Evolutionary conservation across 2,113 vertebrate species (phyloP), one percentile per base, ranked within the genome.

Genomic region (Macheiramphus alcinus): DNA sequence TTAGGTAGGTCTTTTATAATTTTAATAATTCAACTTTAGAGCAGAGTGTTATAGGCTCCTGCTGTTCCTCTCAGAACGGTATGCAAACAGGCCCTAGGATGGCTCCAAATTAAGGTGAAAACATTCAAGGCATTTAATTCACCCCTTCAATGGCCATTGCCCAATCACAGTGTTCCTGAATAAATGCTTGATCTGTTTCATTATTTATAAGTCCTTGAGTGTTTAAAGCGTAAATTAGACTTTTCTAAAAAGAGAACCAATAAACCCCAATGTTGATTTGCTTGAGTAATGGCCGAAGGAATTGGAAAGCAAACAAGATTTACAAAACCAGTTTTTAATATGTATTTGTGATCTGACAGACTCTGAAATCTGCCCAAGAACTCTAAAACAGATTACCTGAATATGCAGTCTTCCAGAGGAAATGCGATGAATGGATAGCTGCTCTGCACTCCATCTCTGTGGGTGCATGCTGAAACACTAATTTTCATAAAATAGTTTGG

Each of bases 91-190:
- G 53, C 67, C 61, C 43, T 47, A 36, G 79, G 88, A 74, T 73
- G 50, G 59, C 45, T 94, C 87, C 81, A 82, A 86, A 88, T 90
- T 61, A 79, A 82, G 66, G 70, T 61, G 70, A 91, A 87, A 85
- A 90, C 48, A 80, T 91, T 86, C 52, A n/a, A 80, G 42, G 87
- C 7, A 48, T 87, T 89, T 86, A 93, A 91, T 91, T 87, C 58
- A 36, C 81, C 48, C 66, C 53, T 72, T 85, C 48, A 68, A 1
- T 36, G 11, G 40, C 73, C 56, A 11, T 40, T 48, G 50, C 76
- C 32, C 73, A 76, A 50, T 87, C 42, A 25, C 0, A 0, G 32
- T 31, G 48, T n/a, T 87, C 73, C 48, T 5, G 0, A 63, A 48
- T 55, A 75, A 38, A 56, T n/a, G 18, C 70, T 73, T 3, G 1